Evolutionary conservation across 2,797 vertebrate species (phyloP).

Genomic region (Bovichtus diacanthus): DNA sequence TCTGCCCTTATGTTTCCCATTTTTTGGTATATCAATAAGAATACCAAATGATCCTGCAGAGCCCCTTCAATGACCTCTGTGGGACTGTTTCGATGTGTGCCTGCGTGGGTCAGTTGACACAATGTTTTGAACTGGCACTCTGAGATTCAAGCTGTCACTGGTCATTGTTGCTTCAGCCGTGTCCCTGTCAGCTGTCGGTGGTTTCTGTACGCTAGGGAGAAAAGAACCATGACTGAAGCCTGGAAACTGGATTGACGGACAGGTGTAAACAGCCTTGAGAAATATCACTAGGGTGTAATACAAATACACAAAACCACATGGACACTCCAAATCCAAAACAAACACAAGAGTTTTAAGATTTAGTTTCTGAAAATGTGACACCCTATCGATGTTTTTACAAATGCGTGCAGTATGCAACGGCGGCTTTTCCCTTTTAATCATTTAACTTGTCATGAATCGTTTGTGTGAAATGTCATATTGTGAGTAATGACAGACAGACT

Average conservation of each 20-base stretch:
- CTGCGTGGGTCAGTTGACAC: neutral
- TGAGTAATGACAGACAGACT: neutral
- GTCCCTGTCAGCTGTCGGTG: conserved; percentile 38
- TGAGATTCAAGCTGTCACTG: conserved; percentile 47
- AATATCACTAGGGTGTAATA: neutral
- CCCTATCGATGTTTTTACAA: neutral
- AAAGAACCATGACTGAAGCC: conserved; percentile 30
- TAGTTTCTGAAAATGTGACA: neutral
- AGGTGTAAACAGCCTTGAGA: conserved; percentile 32
- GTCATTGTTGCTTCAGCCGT: conserved; percentile 34
- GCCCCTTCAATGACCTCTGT: neutral
- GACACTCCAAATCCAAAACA: neutral
- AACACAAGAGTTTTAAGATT: neutral
- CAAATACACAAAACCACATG: neutral
- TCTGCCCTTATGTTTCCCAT: no score
- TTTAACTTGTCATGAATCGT: neutral
- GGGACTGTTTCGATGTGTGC: neutral
- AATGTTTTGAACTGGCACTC: conserved; percentile 9
- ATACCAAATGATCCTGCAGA: neutral
- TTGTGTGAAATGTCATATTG: conserved; percentile 3
- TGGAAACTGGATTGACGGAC: conserved; percentile 28
- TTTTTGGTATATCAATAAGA: neutral
- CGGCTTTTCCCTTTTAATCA: neutral
- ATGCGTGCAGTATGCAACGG: neutral
- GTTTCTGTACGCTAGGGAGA: conserved; percentile 15